Evolutionary conservation across 92 coral and sea anemone genomes (phyloP), one percentile per base, ranked within the genome.

Genomic region (Epizoanthus stellaris): DNA sequence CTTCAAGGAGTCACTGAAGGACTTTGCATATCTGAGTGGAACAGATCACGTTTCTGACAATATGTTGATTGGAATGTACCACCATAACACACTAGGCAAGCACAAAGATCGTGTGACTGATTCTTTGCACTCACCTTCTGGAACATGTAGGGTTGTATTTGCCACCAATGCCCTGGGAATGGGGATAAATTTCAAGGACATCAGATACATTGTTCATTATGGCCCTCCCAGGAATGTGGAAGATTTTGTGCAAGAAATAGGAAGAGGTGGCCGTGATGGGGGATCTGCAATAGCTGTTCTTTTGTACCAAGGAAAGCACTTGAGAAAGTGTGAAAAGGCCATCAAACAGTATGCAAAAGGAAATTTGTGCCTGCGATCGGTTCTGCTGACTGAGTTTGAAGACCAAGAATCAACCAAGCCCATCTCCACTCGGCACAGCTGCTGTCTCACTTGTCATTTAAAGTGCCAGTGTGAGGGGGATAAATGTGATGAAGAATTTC

Each of bases 101-200:
- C 88, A 85, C 74, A 43, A 62, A 85, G 65, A 85, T n/a, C 19
- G 75, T 43, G 39, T 85, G 6, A 64, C 63, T 54, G 59, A 54
- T 43, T 74, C 47, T 0, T 25, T 53, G 8, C 14, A 74, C 53
- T 4, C 53, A 20, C 56, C 56, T 45, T 23, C 67, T 38, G 93
- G 96, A 30, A 54, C 60, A 58, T 90, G 94, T 84, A 80, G 89
- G 23, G 84, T 90, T 14, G 93, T 90, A 30, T 87, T 93, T 70
- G 88, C 95, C 6, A 82, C 93, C 30, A 90, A 91, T 49, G 95
- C 93, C 36, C 88, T 87, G 54, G 88, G 93, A 20, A 87, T 84
- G 73, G 87, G 87, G n/a, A 73, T 84, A 36, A 84, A 72, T 56
- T 73, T 84, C 58, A 73, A 73, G 15, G 58, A 84, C 15, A 38